A percentile compares a stretch with the other conserved stretches of the same genome.
Evolutionary conservation across 2,888 invertebrate species (phyloP).

Genomic region (Creontiades dilutus): DNA sequence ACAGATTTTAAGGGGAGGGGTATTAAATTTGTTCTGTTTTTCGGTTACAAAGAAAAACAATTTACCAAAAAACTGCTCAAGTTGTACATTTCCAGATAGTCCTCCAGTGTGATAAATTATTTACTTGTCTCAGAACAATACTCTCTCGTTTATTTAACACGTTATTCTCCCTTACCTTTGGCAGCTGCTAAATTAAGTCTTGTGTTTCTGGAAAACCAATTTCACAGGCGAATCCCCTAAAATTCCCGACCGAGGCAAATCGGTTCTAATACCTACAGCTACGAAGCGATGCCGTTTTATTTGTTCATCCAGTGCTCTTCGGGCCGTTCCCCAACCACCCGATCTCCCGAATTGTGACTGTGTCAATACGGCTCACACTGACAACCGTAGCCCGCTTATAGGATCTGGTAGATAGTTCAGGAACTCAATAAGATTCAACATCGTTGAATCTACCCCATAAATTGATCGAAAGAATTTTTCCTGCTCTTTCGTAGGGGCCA

Average conservation of each 20-base stretch:
- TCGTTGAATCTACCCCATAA: background rate
- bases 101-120: too few relatives aligned
- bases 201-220: background rate
- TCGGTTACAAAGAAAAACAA: too few relatives aligned
- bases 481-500: too few relatives aligned
- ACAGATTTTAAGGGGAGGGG: too few relatives aligned
- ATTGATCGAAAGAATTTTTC: too few relatives aligned
- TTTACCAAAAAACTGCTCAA: too few relatives aligned
- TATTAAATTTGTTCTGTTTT: too few relatives aligned
- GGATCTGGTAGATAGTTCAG: background rate
- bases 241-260: constrained; percentile 15
- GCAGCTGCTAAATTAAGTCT: constrained; percentile 4
- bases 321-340: constrained; percentile 39
- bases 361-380: constrained; percentile 33
- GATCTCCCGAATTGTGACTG: constrained; percentile 12
- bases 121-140: background rate
- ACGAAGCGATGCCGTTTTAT: constrained; percentile 72
- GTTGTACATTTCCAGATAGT: too few relatives aligned
- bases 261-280: constrained; percentile 51
- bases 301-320: constrained; percentile 48
- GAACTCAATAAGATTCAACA: background rate
- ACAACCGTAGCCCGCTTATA: background rate
- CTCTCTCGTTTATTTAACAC: background rate
- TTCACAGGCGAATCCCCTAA: constrained; percentile 25
- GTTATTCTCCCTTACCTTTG: background rate